Percentiles rank a stretch among this genome's conserved stretches.
Conservation (phyloP, 2,797 vertebrate genomes). For the Balearica regulorum region DNA sequence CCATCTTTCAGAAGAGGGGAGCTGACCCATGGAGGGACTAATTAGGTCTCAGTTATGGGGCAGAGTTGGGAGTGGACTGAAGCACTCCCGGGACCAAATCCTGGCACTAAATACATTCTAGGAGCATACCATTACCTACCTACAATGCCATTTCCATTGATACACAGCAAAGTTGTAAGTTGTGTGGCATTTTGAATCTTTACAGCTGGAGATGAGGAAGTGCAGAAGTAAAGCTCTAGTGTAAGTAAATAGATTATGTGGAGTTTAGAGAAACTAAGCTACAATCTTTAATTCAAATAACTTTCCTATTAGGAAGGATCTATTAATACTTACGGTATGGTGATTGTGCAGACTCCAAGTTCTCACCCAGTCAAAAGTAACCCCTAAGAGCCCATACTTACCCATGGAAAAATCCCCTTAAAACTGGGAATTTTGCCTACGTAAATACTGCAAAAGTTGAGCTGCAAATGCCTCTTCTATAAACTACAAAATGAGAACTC, state of each 20-base stretch:
- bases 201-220: constrained; percentile 4
- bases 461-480: background rate
- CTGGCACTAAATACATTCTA: background rate
- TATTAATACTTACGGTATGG: constrained; percentile 28
- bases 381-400: background rate
- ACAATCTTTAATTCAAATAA: constrained; percentile 52
- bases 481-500: background rate
- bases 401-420: constrained; percentile 16
- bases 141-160: background rate
- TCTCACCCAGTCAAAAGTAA: background rate
- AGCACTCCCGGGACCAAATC: background rate
- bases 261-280: constrained; percentile 45
- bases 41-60: background rate
- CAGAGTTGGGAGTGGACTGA: background rate
- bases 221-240: background rate
- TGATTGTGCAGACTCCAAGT: constrained; percentile 23
- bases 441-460: background rate
- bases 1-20: background rate
- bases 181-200: background rate
- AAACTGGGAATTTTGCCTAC: background rate
- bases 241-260: constrained; percentile 28
- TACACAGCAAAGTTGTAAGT: background rate
- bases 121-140: background rate
- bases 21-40: background rate
- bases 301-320: constrained; percentile 43